Evolutionary conservation across 2,888 invertebrate genomes (phyloP), one percentile per base, ranked within the genome.

Genomic region (Pheosia gnoma): DNA sequence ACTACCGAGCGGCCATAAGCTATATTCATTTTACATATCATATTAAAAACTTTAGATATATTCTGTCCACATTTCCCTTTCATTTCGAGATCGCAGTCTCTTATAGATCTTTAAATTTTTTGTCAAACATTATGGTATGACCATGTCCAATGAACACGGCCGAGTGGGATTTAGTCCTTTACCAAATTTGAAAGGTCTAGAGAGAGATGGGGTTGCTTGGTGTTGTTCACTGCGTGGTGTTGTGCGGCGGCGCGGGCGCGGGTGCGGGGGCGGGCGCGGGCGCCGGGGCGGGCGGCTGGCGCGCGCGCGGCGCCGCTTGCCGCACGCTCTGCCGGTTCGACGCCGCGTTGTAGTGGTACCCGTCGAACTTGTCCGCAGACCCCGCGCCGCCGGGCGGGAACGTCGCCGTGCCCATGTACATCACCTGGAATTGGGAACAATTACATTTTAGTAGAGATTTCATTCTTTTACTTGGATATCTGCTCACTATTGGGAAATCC

Each of bases 321-420:
- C 93, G 72, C 52, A 92, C 91, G 67, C 81, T 87, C 78, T 91
- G 90, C 4, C 92, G 79, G 77, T 85, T 93, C 4, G 92, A 90
- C 43, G 93, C 93, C 39, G 93, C 93, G 79, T 93, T 93, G 84
- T 93, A 93, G 77, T 93, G 93, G 83, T 93, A 93, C 7, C 93
- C 93, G 60, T 91, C 93, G 75, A 91, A 92, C 72, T 92, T 93
- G 73, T 91, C 90, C 0, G 79, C 74, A 0, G 78, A 62, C 1
- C 80, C 74, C 45, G 80, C 67, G 0, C 79, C 74, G 13, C 83
- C 73, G 0, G 88, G 75, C 2, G 91, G 91, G 78, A 82, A 91
- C 45, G 91, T 90, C 3, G 92, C 92, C 11, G 91, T 90, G 45
- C 93, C 93, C 91, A 93, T 92, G 79, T 93, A 93, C 90, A 93